These are phyloP conservation scores for Gymnogyps californianus DNA, from an alignment of 2,113 vertebrate genomes.

Conservation along the genomic window DNA sequence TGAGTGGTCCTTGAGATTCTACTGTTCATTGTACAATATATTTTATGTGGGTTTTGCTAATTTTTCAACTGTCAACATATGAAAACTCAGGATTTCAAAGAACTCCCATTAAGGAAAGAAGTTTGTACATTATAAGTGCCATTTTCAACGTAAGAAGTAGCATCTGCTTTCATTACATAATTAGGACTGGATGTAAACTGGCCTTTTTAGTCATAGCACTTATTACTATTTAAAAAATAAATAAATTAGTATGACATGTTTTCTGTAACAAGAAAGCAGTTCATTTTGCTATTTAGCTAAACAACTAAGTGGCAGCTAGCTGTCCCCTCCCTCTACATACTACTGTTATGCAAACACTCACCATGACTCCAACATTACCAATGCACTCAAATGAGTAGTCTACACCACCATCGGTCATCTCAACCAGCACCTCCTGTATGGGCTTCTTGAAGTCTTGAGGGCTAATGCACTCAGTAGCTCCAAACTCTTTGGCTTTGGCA, in stretches of 20 bases:
- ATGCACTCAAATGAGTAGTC: slow-evolving; percentile 83
- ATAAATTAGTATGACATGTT: background rate
- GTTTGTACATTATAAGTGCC: background rate
- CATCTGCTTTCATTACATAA: background rate
- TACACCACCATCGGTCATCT: slow-evolving; percentile 78
- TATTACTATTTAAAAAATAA: background rate
- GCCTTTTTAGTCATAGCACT: background rate
- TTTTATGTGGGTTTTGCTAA: background rate
- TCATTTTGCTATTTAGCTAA: background rate
- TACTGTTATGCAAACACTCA: background rate
- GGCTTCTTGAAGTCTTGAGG: slow-evolving; percentile 76
- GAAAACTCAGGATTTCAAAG: background rate
- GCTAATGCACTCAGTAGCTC: slow-evolving; percentile 77
- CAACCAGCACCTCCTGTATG: slow-evolving; percentile 77
- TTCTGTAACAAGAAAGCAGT: background rate
- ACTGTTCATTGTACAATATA: background rate
- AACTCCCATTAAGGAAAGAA: background rate
- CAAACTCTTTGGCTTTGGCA: slow-evolving; percentile 76
- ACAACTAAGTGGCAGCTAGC: background rate
- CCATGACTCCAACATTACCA: slow-evolving; percentile 80
- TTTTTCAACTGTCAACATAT: background rate
- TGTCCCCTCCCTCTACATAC: background rate
- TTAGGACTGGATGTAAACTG: background rate
- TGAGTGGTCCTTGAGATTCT: background rate
- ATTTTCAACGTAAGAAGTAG: background rate